Evolutionary conservation across 2,113 vertebrate species (phyloP).

Genomic region (Oryzias woworae): DNA sequence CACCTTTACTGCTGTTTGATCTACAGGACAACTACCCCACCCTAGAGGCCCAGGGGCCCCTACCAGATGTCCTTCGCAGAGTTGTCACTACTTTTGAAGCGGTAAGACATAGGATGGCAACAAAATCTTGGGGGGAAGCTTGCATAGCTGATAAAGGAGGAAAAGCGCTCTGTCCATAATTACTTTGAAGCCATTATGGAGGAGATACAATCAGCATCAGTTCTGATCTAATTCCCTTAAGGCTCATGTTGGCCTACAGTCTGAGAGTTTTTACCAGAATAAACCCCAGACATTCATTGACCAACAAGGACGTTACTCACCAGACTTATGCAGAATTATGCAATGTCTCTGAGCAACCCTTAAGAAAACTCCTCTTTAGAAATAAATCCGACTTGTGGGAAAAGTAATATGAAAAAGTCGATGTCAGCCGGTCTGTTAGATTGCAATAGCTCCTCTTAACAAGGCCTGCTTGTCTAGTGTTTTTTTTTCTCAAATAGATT

Average conservation of each 20-base stretch:
- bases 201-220: constrained; percentile 7
- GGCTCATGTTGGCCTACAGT: constrained; percentile 34
- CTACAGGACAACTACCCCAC: constrained; percentile 86
- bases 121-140: too few relatives aligned
- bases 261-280: constrained; percentile 26
- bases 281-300: constrained; percentile 10
- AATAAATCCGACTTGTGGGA: too few relatives aligned
- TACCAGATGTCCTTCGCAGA: constrained; percentile 91
- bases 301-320: constrained; percentile 30
- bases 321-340: constrained; percentile 29
- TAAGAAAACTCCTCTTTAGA: too few relatives aligned
- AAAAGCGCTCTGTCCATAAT: too few relatives aligned
- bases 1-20: constrained; percentile 85
- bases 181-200: constrained; percentile 14
- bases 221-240: not conserved
- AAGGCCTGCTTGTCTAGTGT: too few relatives aligned
- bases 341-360: constrained; percentile 4
- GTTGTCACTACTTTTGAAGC: constrained; percentile 88
- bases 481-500: too few relatives aligned
- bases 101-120: constrained; percentile 75
- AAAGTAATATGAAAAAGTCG: too few relatives aligned
- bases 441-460: too few relatives aligned
- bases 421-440: too few relatives aligned
- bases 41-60: constrained; percentile 88
- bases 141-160: too few relatives aligned